These are phyloP conservation scores for Campylomormyrus tamandua DNA, from an alignment of 2,113 vertebrate genomes.

Conservation along the genomic window DNA sequence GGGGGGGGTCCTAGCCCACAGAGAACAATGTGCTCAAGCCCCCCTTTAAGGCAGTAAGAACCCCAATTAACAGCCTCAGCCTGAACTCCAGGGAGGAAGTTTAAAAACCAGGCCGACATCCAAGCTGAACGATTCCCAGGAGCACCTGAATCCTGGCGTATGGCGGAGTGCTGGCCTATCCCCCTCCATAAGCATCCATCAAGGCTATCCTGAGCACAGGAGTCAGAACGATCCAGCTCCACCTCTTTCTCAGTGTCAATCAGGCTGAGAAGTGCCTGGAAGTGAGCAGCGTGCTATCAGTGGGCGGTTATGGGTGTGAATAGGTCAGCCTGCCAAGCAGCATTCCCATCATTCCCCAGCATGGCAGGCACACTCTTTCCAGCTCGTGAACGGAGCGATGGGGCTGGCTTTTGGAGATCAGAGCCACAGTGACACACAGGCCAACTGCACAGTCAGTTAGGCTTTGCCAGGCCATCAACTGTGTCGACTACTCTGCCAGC, in stretches of 20 bases:
- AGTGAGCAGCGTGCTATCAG: neutral
- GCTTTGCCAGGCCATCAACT: neutral
- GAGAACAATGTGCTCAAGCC: neutral
- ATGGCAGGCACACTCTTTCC: neutral
- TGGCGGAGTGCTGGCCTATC: neutral
- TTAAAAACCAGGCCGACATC: neutral
- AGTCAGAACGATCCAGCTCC: neutral
- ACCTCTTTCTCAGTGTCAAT: neutral
- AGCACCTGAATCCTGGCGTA: neutral
- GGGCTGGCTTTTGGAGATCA: neutral
- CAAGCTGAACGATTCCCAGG: neutral
- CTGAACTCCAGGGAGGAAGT: neutral
- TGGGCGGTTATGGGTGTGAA: neutral
- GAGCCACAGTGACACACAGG: neutral
- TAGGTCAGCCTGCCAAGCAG: neutral
- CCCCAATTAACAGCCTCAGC: neutral
- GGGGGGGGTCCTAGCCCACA: neutral
- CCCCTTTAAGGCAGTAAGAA: neutral
- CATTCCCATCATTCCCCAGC: neutral
- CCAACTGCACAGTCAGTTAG: neutral
- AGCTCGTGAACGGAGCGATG: neutral
- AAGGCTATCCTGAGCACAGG: neutral
- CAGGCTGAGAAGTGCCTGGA: neutral
- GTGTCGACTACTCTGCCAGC: neutral
- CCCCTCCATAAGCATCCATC: neutral